phyloP scores from a whole-genome alignment of 2,797 vertebrate genomes.

The Hemibagrus guttatus region DNA sequence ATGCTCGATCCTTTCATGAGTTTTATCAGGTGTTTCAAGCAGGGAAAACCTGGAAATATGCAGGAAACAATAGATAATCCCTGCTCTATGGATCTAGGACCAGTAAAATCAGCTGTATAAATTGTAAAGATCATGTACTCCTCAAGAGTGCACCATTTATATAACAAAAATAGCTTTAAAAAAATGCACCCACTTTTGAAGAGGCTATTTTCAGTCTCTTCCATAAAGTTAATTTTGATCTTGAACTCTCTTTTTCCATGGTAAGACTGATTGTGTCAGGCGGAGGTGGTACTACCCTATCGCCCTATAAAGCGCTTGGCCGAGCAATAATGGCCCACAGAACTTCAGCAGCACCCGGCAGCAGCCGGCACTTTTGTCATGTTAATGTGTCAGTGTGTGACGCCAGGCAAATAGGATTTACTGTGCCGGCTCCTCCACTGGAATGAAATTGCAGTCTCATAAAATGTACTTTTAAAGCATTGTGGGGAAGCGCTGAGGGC shows the following conservation, averaged over 20 bases:
- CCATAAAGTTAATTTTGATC: constrained; percentile 39
- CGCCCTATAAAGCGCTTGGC: constrained; percentile 61
- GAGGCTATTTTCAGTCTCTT: constrained; percentile 19
- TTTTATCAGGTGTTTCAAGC: constrained; percentile 18
- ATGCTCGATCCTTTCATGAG: neutral
- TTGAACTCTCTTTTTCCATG: constrained; percentile 27
- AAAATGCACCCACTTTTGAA: neutral
- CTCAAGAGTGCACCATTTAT: neutral
- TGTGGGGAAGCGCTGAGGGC: constrained; percentile 74
- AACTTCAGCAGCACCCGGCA: constrained; percentile 63
- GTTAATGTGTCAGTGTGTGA: constrained; percentile 77
- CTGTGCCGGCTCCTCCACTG: constrained; percentile 69
- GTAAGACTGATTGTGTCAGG: constrained; percentile 46
- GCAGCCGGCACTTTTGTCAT: constrained; percentile 77
- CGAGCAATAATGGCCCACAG: constrained; percentile 67
- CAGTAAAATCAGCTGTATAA: neutral
- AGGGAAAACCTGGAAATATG: constrained; percentile 8
- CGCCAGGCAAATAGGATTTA: constrained; percentile 80
- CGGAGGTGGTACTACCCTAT: constrained; percentile 44
- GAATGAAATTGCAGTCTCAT: constrained; percentile 80
- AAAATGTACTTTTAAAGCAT: constrained; percentile 82
- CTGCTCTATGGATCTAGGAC: neutral
- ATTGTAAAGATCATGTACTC: constrained; percentile 4
- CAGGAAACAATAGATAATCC: neutral
- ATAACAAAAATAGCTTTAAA: neutral